Conservation (phyloP, 2,113 vertebrate species). For the Megaptera novaeangliae region DNA sequence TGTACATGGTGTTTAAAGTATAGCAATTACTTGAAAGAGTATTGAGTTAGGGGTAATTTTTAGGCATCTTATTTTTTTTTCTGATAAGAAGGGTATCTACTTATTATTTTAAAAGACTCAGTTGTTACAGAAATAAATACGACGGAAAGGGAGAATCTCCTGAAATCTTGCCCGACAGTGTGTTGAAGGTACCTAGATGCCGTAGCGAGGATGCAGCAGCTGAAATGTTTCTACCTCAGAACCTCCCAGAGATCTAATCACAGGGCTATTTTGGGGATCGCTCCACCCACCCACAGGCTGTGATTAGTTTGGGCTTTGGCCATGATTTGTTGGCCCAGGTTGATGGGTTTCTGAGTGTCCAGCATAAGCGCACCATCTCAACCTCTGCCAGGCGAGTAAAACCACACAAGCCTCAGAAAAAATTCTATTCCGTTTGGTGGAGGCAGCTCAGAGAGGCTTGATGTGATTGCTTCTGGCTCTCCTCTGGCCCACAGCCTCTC, state of each 20-base stretch:
- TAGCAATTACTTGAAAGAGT: background rate
- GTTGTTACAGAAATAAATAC: background rate
- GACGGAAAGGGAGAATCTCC: too few species aligned
- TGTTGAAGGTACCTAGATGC: background rate
- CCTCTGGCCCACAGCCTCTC: background rate
- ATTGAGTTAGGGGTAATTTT: background rate
- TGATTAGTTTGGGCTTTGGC: background rate
- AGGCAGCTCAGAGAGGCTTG: background rate
- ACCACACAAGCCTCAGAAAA: background rate
- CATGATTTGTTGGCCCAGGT: background rate
- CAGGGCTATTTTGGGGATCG: background rate
- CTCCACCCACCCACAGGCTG: background rate
- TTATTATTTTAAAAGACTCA: background rate
- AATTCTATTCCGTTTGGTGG: accelerated
- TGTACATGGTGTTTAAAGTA: background rate
- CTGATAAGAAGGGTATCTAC: background rate
- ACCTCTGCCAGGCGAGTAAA: background rate
- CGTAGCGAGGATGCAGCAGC: accelerated
- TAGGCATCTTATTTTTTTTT: background rate
- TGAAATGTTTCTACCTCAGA: background rate
- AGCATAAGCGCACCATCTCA: background rate
- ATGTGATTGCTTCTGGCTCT: background rate
- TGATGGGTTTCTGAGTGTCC: background rate
- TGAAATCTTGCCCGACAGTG: background rate
- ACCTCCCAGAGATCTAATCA: background rate